A percentile compares a stretch with the other conserved stretches of the same genome.
Evolutionary conservation across 1,140 invertebrate genomes (phyloP).

Genomic region (Sminthurinus signatus): DNA sequence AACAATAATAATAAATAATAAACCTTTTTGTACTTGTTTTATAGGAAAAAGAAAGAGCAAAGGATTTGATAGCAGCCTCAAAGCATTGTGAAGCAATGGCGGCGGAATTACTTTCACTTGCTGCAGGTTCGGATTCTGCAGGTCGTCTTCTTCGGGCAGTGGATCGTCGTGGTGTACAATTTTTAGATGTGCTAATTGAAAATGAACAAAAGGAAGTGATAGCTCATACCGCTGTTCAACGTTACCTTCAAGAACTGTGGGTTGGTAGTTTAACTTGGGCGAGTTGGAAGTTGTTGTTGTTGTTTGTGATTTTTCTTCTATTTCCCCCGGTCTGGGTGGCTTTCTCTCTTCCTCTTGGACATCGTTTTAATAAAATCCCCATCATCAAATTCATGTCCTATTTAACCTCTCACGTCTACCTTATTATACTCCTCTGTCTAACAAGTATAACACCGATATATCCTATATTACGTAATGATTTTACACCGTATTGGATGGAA

Average conservation of each 20-base stretch:
- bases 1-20: not conserved
- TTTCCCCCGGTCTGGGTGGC: slow-evolving; percentile 94
- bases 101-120: slow-evolving; percentile 87
- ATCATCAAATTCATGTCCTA: slow-evolving; percentile 99
- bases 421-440: slow-evolving; percentile 85
- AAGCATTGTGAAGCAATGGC: slow-evolving; percentile 86
- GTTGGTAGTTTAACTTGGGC: slow-evolving; percentile 92
- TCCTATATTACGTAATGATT: slow-evolving; percentile 57
- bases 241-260: slow-evolving; percentile 92
- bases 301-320: slow-evolving; percentile 85
- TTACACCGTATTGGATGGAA: slow-evolving; percentile 78
- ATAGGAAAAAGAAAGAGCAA: slow-evolving; percentile 92
- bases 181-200: slow-evolving; percentile 95
- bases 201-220: slow-evolving; percentile 97
- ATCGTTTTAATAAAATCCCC: slow-evolving; percentile 88
- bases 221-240: slow-evolving; percentile 78
- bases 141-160: slow-evolving; percentile 84
- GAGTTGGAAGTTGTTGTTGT: slow-evolving; percentile 84
- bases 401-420: slow-evolving; percentile 94
- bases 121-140: slow-evolving; percentile 87
- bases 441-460: slow-evolving; percentile 87
- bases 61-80: slow-evolving; percentile 88
- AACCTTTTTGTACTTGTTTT: slow-evolving; percentile 9
- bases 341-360: slow-evolving; percentile 89
- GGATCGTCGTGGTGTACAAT: slow-evolving; percentile 84